Base-by-base conservation (phyloP, 1,140 invertebrate genomes). In the Zaprionus tsacasi region DNA sequence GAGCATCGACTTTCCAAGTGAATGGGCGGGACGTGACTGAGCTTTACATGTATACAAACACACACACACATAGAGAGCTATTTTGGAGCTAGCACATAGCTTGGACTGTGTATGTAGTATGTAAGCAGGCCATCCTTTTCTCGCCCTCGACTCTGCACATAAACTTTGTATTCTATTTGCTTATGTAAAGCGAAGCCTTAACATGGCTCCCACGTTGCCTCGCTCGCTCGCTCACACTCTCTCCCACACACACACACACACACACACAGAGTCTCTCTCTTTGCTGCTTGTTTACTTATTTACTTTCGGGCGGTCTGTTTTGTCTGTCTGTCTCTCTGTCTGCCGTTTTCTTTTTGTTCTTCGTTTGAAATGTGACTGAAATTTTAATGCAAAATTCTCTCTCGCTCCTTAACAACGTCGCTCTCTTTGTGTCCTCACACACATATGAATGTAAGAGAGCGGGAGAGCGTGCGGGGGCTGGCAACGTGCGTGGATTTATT, bases 1-100 rank as follows among this genome's bases (percentile, higher is more conserved):
- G 85, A 87, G 80, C 82, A 88, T 87, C 82, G 82, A 87, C 82
- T 87, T 87, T 87, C 82, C 82, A 88, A 87, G 83, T 87, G 82
- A 87, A 87, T 87, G 82, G 82, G 83, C 82, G 82, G 83, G 73
- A 87, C 82, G 82, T 87, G 82, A 87, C 82, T 69, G 77, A 78
- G 80, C 70, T 79, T 64, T 65, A 67, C 65, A 59, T 25, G 30
- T 66, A 64, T 13, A 70, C 21, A 45, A 5, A 45, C 45, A 70
- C 27, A 50, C 13, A 21, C 35, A 59, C 43, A 72, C 35, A 64
- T 30, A 52, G 79, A 83, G 17, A 21, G 27, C 27, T 50, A 50
- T 50, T 50, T 50, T 50, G 45, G 45, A 50, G 17, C 45, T 50
- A 50, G 45, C 45, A 50, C 45, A 50, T 50, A 50, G 45, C 45